Percentiles rank a stretch among this genome's conserved stretches.
phyloP scores from a whole-genome alignment of 2,888 invertebrate species.

The Onthophagus sagittarius region DNA sequence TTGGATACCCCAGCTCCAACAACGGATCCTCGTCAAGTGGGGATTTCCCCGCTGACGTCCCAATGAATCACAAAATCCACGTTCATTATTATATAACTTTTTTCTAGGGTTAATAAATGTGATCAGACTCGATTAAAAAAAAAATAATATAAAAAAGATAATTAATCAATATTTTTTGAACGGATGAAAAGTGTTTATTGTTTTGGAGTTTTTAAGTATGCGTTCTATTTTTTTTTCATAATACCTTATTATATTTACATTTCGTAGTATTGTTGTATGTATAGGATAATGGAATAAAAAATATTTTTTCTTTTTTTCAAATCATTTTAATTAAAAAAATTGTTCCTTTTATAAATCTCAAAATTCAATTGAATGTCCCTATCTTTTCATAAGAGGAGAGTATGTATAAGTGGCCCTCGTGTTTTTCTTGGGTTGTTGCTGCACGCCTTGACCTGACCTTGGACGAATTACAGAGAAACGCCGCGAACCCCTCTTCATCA shows the following conservation, averaged over 20 bases:
- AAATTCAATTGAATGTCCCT: no score
- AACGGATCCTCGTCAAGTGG: conserved; percentile 58
- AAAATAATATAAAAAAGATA: not conserved
- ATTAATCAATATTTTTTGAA: no score
- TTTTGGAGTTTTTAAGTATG: no score
- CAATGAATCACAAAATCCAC: conserved; percentile 39
- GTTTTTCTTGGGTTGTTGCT: not conserved
- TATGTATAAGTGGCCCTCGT: not conserved
- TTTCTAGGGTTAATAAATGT: not conserved
- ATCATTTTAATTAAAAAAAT: no score
- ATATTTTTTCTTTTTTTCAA: no score
- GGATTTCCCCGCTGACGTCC: conserved; percentile 61
- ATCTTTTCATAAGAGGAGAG: not conserved
- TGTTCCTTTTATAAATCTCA: no score
- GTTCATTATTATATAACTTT: not conserved
- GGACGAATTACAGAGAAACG: not conserved
- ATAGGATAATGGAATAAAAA: no score
- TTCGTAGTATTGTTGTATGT: no score
- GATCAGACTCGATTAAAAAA: not conserved
- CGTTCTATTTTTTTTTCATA: no score
- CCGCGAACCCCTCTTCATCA: not conserved
- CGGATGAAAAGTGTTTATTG: no score
- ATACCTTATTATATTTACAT: no score
- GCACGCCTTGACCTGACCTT: not conserved
- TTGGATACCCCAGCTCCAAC: conserved; percentile 65